Evolutionary conservation across 2,888 invertebrate species (phyloP).

Genomic region (Monoplex corrugatus): DNA sequence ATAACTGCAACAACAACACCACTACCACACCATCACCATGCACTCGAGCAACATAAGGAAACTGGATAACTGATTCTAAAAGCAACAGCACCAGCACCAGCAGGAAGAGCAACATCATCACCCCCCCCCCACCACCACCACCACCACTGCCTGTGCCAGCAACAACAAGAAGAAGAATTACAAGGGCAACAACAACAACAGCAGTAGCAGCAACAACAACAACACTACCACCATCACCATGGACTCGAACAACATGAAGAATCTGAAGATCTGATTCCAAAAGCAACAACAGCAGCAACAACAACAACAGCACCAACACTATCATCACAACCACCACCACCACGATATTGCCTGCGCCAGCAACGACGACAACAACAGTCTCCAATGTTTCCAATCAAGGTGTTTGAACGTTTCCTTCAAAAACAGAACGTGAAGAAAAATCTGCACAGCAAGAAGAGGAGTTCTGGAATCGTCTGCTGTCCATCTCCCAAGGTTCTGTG

Average conservation of each 20-base stretch:
- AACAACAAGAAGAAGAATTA: too few species aligned
- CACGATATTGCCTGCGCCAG: not conserved
- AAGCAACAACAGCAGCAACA: not conserved
- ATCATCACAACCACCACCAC: not conserved
- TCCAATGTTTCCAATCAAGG: constrained; percentile 34
- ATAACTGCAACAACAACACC: too few species aligned
- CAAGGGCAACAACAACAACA: too few species aligned
- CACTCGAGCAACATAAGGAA: too few species aligned
- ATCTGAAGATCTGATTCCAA: not conserved
- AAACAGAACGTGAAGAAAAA: constrained; percentile 7
- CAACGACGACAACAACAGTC: not conserved
- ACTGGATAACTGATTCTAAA: too few species aligned
- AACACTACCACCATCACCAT: not conserved
- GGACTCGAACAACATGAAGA: not conserved
- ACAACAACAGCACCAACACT: not conserved
- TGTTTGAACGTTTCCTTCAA: constrained; percentile 3
- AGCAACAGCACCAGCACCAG: too few species aligned
- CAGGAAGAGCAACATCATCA: too few species aligned
- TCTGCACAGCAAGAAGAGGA: not conserved
- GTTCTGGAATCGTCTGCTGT: not conserved
- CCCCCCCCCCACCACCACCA: too few species aligned
- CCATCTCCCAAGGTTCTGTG: not conserved
- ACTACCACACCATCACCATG: too few species aligned
- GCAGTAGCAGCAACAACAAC: not conserved
- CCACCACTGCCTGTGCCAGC: too few species aligned